Evolutionary conservation across 2,797 vertebrate genomes (phyloP), one percentile per base, ranked within the genome.

Genomic region (Parambassis ranga): DNA sequence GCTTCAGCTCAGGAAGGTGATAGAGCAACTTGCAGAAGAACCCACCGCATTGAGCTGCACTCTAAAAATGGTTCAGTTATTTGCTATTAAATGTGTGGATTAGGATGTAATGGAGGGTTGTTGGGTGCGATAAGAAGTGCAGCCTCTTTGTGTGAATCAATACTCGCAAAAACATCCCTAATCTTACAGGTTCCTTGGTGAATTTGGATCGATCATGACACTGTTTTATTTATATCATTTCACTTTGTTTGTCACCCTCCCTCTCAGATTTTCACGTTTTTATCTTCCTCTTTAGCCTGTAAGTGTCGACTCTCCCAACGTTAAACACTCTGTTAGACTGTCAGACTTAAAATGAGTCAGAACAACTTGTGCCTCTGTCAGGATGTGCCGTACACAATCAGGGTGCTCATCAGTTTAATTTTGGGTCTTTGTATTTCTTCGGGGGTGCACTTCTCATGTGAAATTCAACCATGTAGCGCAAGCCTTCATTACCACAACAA

Each of bases 1-100:
- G 35, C 36, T 14, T 30, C 5, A 10, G 22, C 20, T 6, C 49
- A 37, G 10, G 59, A 62, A 50, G 43, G 43, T 37, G 48, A 23
- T 35, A 44, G 9, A 62, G 38, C 37, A 28, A 49, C 42, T 66
- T 11, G 9, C 38, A 37, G 43, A 31, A 53, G 50, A 71, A 64
- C 44, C 24, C 20, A 22, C 22, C 23, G 18, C 10, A 32, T 46
- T 36, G 42, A 56, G 10, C 35, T 8, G 11, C 16, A 8, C 36
- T 46, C 35, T 30, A 6, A 43, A 68, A 59, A 56, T 31, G 14
- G 18, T 51, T 19, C 24, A 41, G 49, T 60, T 69, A 51, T 78
- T 73, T 42, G 26, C 49, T 58, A 28, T 62, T 61, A 69, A 71
- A 66, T 16, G 65, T 42, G 66, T 64, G 65, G 51, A 71, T 77